Conservation (phyloP, 1,140 invertebrate genomes). For the Drosophila hydei region DNA sequence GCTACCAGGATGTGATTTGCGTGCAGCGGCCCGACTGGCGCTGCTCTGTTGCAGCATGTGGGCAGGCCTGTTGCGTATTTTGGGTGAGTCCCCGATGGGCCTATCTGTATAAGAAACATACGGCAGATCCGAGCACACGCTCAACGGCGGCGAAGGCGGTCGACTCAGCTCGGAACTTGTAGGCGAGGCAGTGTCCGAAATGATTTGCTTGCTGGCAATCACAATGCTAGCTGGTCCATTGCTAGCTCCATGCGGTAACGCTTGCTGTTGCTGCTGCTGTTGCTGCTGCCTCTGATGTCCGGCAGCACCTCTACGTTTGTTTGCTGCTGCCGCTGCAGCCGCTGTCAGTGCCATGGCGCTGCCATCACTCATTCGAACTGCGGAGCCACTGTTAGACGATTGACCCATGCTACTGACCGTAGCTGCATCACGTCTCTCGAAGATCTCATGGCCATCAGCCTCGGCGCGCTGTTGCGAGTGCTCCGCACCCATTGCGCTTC, state of each 20-base stretch:
- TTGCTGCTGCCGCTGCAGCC: slow-evolving; percentile 64
- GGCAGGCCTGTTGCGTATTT: slow-evolving; percentile 87
- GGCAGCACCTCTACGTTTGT: slow-evolving; percentile 48
- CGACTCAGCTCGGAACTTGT: slow-evolving; percentile 71
- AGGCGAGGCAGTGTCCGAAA: slow-evolving; percentile 72
- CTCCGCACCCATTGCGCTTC: slow-evolving; percentile 72
- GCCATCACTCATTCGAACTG: slow-evolving; percentile 41
- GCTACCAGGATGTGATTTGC: slow-evolving; percentile 63
- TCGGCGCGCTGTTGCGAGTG: slow-evolving; percentile 78
- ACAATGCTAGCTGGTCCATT: slow-evolving; percentile 66
- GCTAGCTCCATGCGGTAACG: slow-evolving; percentile 10
- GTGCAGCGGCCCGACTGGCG: slow-evolving; percentile 53
- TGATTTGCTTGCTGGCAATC: slow-evolving; percentile 71
- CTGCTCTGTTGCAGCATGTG: slow-evolving; percentile 66
- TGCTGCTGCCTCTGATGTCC: slow-evolving; percentile 26
- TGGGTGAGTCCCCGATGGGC: slow-evolving; percentile 94
- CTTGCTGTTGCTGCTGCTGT: slow-evolving; percentile 14
- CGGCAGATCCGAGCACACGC: slow-evolving; percentile 95
- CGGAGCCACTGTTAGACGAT: background rate
- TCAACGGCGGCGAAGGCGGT: slow-evolving; percentile 92
- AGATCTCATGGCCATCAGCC: slow-evolving; percentile 77
- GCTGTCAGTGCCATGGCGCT: slow-evolving; percentile 56
- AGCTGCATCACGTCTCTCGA: slow-evolving; percentile 46
- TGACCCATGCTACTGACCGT: background rate
- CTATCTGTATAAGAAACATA: slow-evolving; percentile 97